Evolutionary conservation across 1,140 invertebrate genomes (phyloP), one percentile per base, ranked within the genome.

Genomic region (Aphidius ervi): DNA sequence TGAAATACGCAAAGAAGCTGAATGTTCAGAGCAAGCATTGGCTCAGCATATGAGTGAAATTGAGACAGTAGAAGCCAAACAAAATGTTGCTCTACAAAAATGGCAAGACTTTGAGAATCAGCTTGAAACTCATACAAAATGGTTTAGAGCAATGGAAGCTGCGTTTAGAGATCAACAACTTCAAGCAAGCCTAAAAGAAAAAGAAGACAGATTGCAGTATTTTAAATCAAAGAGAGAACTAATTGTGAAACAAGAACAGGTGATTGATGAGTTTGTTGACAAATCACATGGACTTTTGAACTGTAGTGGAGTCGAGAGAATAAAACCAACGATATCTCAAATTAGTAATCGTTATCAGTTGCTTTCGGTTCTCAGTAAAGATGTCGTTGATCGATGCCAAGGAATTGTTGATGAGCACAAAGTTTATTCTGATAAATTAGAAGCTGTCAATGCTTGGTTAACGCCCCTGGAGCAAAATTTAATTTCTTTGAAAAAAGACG

Each of bases 241-340:
- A 42, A 86, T 96, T 58, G 75, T 87, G 42, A 83, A 83, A 23
- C 88, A 91, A 69, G 93, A 95, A 75, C 85, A 85, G 65, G 84
- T 88, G 69, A 89, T 97, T 61, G 94, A 97, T 78, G 82, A 85
- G 39, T 96, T 97, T 75, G 86, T 94, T 9, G 95, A 97, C 77
- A 87, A 88, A 65, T 92, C 91, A n/a, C 93, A 97, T 73, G 85
- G 85, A 37, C 79, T 97, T 52, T 83, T 95, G 1, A 90, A 95
- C 72, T 82, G 87, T 3, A 94, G 91, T 75, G 88, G 87, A 4
- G 90, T 93, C 2, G 92, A 95, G 65, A 85, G 91, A 55, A 85
- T 97, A 5, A 94, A 94, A 73, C 91, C 91, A 6, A 80, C 94
- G 56, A 89, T 96, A 20, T 90, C 91, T 0, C 94, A 97, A 81